phyloP scores from a whole-genome alignment of 1,140 invertebrate species.

The Drosophila lowei region DNA sequence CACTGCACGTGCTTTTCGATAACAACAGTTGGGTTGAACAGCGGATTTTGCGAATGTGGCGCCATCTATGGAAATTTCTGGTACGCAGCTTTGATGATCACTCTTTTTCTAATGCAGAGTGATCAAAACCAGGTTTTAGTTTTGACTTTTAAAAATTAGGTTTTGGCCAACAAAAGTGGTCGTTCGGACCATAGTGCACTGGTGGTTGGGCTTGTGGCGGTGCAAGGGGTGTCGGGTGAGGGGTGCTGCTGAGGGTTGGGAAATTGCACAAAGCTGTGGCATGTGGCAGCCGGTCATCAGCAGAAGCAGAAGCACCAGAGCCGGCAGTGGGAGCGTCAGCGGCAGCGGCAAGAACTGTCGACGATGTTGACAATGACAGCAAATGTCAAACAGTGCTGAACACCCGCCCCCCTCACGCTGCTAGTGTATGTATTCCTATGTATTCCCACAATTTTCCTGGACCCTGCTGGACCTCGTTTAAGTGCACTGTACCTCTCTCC shows the following conservation, averaged over 20 bases:
- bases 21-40: too few relatives aligned
- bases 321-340: conserved; percentile 8
- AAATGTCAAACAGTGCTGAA: conserved; percentile 71
- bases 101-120: too few relatives aligned
- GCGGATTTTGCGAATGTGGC: too few relatives aligned
- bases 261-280: conserved; percentile 58
- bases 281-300: conserved; percentile 24
- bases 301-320: conserved; percentile 20
- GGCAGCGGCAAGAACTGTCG: conserved; percentile 39
- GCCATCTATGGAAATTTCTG: too few relatives aligned
- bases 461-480: conserved; percentile 10
- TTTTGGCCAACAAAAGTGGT: too few relatives aligned
- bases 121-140: too few relatives aligned
- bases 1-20: too few relatives aligned
- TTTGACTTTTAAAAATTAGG: too few relatives aligned
- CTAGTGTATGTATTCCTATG: neutral
- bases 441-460: too few relatives aligned
- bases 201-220: neutral
- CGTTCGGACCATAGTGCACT: too few relatives aligned
- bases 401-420: neutral
- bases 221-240: neutral
- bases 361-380: conserved; percentile 71
- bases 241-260: conserved; percentile 20
- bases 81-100: too few relatives aligned
- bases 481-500: conserved; percentile 27